Conservation (phyloP, 2,113 vertebrate species). For the Amazona guildingii region DNA sequence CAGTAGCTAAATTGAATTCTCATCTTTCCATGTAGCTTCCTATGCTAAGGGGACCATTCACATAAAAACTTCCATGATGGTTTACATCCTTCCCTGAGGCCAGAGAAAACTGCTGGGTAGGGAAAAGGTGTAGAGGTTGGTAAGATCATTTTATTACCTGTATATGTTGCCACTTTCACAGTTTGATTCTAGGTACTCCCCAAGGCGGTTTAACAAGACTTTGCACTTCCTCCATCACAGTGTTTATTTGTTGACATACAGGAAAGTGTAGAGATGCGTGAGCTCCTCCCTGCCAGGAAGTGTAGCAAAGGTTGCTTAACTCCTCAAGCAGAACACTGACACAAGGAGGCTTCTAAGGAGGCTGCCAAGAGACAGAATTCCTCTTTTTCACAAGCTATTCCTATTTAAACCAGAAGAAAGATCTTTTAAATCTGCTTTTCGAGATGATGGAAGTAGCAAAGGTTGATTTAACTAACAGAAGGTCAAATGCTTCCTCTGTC, state of each 20-base stretch:
- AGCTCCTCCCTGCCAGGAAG: neutral
- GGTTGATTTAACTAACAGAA: neutral
- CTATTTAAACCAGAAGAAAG: neutral
- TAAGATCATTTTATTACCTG: neutral
- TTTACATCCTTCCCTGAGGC: neutral
- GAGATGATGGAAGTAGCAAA: neutral
- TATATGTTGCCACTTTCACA: neutral
- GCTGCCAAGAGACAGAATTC: neutral
- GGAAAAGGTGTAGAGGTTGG: neutral
- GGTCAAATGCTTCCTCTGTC: neutral
- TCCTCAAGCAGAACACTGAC: neutral
- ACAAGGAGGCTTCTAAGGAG: neutral
- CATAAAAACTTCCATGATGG: neutral
- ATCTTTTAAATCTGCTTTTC: neutral
- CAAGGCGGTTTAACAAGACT: neutral
- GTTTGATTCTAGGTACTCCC: neutral
- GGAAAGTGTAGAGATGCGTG: neutral
- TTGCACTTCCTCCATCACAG: neutral
- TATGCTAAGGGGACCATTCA: neutral
- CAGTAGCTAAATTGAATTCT: neutral
- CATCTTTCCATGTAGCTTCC: neutral
- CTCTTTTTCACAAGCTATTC: neutral
- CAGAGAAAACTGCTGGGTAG: neutral
- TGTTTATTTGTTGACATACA: neutral
- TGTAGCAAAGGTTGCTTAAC: neutral